Conservation (phyloP, 2,888 invertebrate species). For the Tetramorium bicarinatum region DNA sequence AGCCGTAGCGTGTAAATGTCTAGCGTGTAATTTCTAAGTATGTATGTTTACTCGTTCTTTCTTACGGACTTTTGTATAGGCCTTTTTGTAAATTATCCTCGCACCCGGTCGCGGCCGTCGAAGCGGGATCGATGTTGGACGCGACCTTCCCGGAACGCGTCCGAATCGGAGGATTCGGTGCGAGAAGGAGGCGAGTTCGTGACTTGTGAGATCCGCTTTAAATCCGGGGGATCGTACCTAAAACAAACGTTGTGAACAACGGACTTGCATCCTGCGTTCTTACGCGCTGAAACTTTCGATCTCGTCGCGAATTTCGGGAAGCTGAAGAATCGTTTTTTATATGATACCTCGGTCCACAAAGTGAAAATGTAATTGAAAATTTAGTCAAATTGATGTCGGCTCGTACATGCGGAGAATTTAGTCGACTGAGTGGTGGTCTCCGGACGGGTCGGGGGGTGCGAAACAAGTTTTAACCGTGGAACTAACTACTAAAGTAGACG, state of each 20-base stretch:
- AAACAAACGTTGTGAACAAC: background rate
- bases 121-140: constrained; percentile 44
- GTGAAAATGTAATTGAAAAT: constrained; percentile 34
- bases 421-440: constrained; percentile 61
- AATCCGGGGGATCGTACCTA: background rate
- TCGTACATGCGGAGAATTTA: background rate
- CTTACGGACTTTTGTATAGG: constrained; percentile 74
- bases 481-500: constrained; percentile 33
- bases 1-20: constrained; percentile 69
- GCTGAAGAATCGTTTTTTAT: constrained; percentile 34
- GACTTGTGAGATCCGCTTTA: constrained; percentile 19
- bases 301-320: background rate
- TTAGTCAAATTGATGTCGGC: constrained; percentile 33
- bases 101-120: constrained; percentile 8
- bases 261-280: background rate
- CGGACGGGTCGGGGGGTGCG: constrained; percentile 53
- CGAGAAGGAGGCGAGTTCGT: background rate
- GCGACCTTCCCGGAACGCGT: background rate
- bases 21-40: constrained; percentile 65
- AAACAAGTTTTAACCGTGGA: constrained; percentile 46
- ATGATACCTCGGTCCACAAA: constrained; percentile 30
- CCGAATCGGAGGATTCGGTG: constrained; percentile 26
- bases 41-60: constrained; percentile 68
- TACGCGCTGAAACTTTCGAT: background rate
- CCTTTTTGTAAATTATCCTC: constrained; percentile 67